Conservation (phyloP, 2,888 invertebrate genomes). For the Agelastica alni region DNA sequence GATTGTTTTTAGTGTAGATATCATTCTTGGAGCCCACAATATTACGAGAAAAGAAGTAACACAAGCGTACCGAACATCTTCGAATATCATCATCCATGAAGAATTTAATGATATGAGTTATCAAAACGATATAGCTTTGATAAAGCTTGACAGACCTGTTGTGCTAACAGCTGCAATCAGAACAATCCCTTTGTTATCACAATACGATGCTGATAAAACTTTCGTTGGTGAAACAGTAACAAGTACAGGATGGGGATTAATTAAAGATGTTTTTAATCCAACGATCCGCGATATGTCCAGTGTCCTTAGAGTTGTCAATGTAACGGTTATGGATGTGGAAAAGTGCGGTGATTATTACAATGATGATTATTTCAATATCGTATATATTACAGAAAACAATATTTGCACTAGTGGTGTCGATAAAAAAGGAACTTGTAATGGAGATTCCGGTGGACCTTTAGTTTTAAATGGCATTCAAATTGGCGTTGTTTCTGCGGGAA, state of each 20-base stretch:
- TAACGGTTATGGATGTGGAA: conserved; percentile 30
- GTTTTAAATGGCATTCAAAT: conserved; percentile 31
- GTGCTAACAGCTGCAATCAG: conserved; percentile 33
- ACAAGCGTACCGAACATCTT: conserved; percentile 27
- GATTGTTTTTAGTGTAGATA: conserved; percentile 30
- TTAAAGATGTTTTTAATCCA: conserved; percentile 33
- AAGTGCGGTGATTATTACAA: conserved; percentile 39
- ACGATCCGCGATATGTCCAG: conserved; percentile 36
- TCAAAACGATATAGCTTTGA: conserved; percentile 40
- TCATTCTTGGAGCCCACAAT: conserved; percentile 44
- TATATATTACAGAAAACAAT: conserved; percentile 36
- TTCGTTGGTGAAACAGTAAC: conserved; percentile 26
- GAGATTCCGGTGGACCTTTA: conserved; percentile 43
- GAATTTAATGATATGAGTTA: conserved; percentile 28
- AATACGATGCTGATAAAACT: conserved; percentile 20
- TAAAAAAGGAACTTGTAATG: conserved; percentile 41
- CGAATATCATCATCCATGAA: conserved; percentile 36
- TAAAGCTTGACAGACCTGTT: conserved; percentile 35
- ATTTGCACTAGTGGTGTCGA: conserved; percentile 40
- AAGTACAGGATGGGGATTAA: conserved; percentile 43
- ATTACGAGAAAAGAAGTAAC: conserved; percentile 32
- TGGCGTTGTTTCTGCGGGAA: conserved; percentile 41
- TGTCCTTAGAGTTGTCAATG: conserved; percentile 35
- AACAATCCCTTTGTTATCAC: conserved; percentile 36
- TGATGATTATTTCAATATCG: conserved; percentile 27